Evolutionary conservation across 2,888 invertebrate species (phyloP).

Genomic region (Lepidocyrtoides sp.): DNA sequence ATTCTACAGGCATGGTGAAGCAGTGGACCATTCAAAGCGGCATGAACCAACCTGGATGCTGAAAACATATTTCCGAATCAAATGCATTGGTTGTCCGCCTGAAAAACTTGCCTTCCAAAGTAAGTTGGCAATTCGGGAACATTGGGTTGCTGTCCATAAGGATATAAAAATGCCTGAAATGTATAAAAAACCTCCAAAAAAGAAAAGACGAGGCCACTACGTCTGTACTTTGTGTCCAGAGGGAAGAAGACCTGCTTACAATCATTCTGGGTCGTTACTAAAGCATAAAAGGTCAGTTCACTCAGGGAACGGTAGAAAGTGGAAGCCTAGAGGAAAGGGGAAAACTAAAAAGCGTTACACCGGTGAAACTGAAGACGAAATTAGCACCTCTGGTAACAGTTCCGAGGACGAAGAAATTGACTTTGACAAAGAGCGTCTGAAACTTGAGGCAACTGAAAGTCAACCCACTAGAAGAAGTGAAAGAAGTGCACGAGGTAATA

Average conservation of each 20-base stretch:
- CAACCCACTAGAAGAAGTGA: neutral
- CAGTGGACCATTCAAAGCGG: neutral
- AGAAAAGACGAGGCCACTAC: constrained; percentile 1
- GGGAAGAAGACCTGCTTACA: constrained; percentile 3
- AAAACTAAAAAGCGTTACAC: neutral
- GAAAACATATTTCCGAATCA: constrained; percentile 21
- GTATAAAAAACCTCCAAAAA: constrained; percentile 21
- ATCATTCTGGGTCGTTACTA: neutral
- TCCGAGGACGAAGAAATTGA: constrained; percentile 38
- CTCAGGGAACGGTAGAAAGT: neutral
- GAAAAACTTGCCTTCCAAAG: constrained; percentile 29
- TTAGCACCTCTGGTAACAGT: constrained; percentile 27
- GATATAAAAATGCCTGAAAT: constrained; percentile 2
- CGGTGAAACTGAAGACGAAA: constrained; percentile 35
- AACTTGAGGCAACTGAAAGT: neutral
- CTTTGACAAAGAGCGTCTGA: neutral
- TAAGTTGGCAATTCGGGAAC: constrained; percentile 19
- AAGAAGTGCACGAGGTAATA: neutral
- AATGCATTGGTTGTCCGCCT: constrained; percentile 44
- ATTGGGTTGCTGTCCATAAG: neutral
- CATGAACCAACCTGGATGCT: constrained; percentile 21
- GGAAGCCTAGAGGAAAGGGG: constrained; percentile 3
- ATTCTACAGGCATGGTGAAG: neutral
- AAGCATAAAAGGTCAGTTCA: constrained; percentile 40
- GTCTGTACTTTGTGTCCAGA: constrained; percentile 40